Evolutionary conservation across 2,113 vertebrate species (phyloP).

Genomic region (Eulacestoma nigropectus): DNA sequence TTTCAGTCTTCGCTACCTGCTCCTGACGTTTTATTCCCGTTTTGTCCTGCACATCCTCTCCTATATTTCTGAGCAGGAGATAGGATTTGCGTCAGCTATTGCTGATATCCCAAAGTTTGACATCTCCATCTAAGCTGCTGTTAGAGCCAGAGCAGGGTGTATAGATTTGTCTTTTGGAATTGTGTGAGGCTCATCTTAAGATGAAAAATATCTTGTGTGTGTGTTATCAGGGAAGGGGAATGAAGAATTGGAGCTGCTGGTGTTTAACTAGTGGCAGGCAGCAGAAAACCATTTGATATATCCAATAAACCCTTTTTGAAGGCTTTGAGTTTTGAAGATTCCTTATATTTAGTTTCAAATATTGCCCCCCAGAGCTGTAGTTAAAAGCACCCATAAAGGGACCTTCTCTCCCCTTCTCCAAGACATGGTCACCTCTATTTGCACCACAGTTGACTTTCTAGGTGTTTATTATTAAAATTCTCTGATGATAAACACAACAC

Average conservation of each 20-base stretch:
- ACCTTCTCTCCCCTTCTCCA: neutral
- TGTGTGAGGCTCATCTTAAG: neutral
- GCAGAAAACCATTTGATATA: neutral
- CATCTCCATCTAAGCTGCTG: neutral
- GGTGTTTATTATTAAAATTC: neutral
- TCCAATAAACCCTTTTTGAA: no score
- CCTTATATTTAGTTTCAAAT: neutral
- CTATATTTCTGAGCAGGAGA: neutral
- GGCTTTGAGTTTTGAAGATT: no score
- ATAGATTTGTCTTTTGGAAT: neutral
- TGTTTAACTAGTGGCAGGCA: neutral
- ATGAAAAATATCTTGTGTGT: neutral
- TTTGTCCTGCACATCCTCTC: neutral
- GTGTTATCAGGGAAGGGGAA: neutral
- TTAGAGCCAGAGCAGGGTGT: neutral
- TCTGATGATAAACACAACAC: neutral
- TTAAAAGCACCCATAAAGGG: neutral
- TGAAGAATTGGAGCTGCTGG: neutral
- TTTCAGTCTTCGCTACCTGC: neutral
- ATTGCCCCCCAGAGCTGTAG: neutral
- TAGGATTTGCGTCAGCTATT: neutral
- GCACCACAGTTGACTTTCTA: neutral
- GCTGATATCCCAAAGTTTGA: neutral
- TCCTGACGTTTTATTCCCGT: neutral
- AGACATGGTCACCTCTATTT: neutral